phyloP scores from a whole-genome alignment of 1,140 invertebrate genomes.

The Latrodectus geometricus region DNA sequence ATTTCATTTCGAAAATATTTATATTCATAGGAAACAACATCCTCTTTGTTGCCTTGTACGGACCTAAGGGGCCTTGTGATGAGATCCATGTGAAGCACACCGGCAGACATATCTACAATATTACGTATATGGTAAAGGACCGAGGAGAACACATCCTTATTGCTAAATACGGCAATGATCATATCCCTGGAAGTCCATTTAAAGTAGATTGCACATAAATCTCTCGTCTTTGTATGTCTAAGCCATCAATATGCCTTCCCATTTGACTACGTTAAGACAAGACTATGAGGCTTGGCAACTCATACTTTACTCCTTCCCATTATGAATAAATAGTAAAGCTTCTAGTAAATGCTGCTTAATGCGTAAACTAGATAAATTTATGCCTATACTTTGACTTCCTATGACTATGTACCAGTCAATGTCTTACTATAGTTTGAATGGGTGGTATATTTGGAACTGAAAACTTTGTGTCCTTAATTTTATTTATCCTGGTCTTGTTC shows the following conservation, averaged over 20 bases:
- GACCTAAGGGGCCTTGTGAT: constrained; percentile 94
- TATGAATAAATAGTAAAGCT: neutral
- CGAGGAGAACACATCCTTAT: constrained; percentile 93
- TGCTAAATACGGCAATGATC: constrained; percentile 96
- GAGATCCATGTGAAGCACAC: constrained; percentile 94
- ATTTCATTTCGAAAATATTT: constrained; percentile 9
- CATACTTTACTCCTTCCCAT: neutral
- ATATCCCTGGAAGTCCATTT: constrained; percentile 96
- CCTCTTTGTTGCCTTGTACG: constrained; percentile 92
- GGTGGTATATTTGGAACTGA: neutral
- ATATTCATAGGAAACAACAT: constrained; percentile 82
- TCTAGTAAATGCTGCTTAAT: neutral
- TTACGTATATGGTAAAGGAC: constrained; percentile 79
- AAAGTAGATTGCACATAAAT: constrained; percentile 74
- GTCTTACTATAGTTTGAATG: neutral
- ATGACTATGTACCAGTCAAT: neutral
- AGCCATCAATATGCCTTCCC: neutral
- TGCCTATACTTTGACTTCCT: neutral
- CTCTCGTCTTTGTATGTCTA: neutral
- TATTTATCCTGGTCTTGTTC: neutral
- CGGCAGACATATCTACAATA: constrained; percentile 89
- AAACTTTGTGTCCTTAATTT: neutral
- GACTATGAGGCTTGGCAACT: neutral
- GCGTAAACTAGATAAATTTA: neutral
- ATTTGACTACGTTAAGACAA: neutral